A percentile compares a stretch with the other conserved stretches of the same genome.
Evolutionary conservation across 2,797 vertebrate species (phyloP).

Genomic region (Sarcophilus harrisii): DNA sequence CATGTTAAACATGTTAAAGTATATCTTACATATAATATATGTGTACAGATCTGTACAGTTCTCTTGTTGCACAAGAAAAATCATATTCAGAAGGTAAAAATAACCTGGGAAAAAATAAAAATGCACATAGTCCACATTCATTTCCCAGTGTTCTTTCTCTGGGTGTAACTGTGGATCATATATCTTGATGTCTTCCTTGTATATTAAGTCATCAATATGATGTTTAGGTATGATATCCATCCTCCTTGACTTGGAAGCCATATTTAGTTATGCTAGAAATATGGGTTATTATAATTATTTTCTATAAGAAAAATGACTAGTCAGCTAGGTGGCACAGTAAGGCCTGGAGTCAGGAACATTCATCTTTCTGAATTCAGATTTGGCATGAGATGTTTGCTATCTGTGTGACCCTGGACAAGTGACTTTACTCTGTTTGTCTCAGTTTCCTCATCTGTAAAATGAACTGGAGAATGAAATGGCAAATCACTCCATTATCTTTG

Average conservation of each 20-base stretch:
- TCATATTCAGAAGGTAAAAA: too few relatives aligned
- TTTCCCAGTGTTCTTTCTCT: too few relatives aligned
- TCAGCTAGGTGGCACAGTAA: background rate
- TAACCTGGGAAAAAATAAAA: too few relatives aligned
- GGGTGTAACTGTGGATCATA: too few relatives aligned
- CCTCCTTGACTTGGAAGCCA: background rate
- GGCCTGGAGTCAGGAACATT: background rate
- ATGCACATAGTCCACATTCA: too few relatives aligned
- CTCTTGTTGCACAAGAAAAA: too few relatives aligned
- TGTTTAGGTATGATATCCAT: background rate
- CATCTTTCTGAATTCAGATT: background rate
- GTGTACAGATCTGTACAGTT: too few relatives aligned
- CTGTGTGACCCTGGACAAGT: background rate
- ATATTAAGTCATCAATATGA: background rate
- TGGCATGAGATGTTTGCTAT: background rate
- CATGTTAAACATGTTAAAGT: too few relatives aligned
- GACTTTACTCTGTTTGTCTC: background rate
- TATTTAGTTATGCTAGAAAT: background rate
- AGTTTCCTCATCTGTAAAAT: background rate
- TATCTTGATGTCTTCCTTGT: background rate
- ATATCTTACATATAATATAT: too few relatives aligned
- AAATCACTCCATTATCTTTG: background rate
- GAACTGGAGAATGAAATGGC: background rate
- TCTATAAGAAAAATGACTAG: background rate
- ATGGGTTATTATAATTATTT: background rate